Base-by-base conservation (phyloP, 2,797 vertebrate genomes). In the Squalus acanthias region DNA sequence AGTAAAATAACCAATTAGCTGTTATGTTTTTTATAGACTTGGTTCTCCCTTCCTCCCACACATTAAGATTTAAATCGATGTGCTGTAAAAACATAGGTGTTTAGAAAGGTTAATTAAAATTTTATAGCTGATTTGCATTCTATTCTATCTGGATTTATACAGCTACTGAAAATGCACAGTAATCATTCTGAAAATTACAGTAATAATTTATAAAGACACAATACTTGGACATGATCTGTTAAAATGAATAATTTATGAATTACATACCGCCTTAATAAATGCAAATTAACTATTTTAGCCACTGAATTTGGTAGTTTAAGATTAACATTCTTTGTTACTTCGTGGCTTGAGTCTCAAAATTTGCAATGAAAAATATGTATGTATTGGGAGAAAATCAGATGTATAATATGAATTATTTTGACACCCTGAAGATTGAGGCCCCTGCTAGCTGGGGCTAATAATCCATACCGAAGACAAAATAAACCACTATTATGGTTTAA, bases 191-290 rank as follows among this genome's bases (percentile, higher is more conserved):
- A 39, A 79, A 39, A 39, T 79, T 79, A 39, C n/a, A 39, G n/a
- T 79, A 79, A 79, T 79, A 79, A 79, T 79, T 79, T 79, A 79
- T 79, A 79, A 74, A 79, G 76, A 39, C 76, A 76, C 70, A 74
- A 26, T 74, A 26, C 72, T 79, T 79, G 2, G 10, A 79, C 76
- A n/a, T n/a, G n/a, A 79, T 3, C n/a, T 39, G n/a, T 79, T 39
- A n/a, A 79, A 79, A 79, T 76, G 74, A 76, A 76, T 79, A 39
- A n/a, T 39, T 39, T 79, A 79, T 39, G 13, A 39, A 79, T 39
- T 79, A 12, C 76, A 79, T 39, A 79, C n/a, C n/a, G 39, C 12
- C n/a, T 39, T 39, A 79, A 79, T 39, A 79, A 79, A 79, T 39
- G n/a, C 17, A 39, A 39, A 39, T 79, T 79, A 29, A 74, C 72